These are phyloP conservation scores for Eptesicus fuscus DNA, from an alignment of 2,113 vertebrate species.

Conservation along the genomic window DNA sequence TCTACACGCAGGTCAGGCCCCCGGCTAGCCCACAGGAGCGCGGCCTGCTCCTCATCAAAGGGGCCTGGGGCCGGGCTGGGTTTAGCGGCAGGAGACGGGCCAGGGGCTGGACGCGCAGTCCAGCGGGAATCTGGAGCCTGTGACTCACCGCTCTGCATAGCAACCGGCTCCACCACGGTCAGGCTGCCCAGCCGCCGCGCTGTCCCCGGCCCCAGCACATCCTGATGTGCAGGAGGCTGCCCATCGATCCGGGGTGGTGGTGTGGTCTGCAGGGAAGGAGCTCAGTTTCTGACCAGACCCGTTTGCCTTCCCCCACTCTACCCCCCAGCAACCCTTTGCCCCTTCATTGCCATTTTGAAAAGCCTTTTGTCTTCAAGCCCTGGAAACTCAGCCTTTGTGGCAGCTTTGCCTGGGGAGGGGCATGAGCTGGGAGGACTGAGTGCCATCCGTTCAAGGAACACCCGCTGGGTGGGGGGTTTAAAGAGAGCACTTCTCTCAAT, in stretches of 20 bases:
- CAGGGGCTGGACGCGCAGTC: slow-evolving; percentile 60
- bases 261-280: neutral
- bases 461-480: fast-evolving
- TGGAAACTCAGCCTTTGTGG: slow-evolving; percentile 4
- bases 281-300: slow-evolving; percentile 23
- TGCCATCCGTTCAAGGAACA: fast-evolving
- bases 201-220: slow-evolving; percentile 47
- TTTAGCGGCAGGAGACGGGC: slow-evolving; percentile 68
- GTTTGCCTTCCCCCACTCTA: neutral
- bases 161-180: slow-evolving; percentile 60
- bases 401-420: neutral
- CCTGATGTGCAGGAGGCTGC: slow-evolving; percentile 57
- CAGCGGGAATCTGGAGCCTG: slow-evolving; percentile 67
- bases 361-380: slow-evolving; percentile 19
- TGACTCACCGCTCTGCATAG: slow-evolving; percentile 64
- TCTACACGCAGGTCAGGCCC: slow-evolving; percentile 39
- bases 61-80: slow-evolving; percentile 24
- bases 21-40: slow-evolving; percentile 58
- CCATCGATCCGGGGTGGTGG: too few relatives aligned
- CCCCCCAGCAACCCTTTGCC: neutral
- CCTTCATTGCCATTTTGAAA: neutral
- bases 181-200: slow-evolving; percentile 50
- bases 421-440: neutral
- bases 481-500: fast-evolving
- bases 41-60: slow-evolving; percentile 65